Conservation (phyloP, 37 sponge, comb jelly and placozoan genomes). For the Aphrocallistes beatrix region DNA sequence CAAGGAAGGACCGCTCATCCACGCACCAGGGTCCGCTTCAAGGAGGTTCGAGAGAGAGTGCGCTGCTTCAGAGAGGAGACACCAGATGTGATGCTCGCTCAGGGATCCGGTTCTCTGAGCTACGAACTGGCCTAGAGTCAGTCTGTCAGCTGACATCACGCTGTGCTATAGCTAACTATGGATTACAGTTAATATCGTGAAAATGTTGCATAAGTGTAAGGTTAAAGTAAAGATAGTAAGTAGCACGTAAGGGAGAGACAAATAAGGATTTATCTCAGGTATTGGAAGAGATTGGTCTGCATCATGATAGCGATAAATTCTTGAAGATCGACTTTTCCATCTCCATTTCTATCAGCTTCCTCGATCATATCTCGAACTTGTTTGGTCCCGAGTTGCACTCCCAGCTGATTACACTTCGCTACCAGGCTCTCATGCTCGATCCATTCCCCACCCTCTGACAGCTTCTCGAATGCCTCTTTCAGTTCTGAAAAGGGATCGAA, state of each 20-base stretch:
- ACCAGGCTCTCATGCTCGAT: not conserved
- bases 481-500: not conserved
- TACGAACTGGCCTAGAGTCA: not conserved
- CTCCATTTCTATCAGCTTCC: not conserved
- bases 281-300: slow-evolving; percentile 5
- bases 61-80: not conserved
- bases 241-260: not conserved
- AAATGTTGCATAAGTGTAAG: not conserved
- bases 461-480: not conserved
- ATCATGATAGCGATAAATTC: slow-evolving; percentile 11
- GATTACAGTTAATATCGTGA: not conserved
- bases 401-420: not conserved
- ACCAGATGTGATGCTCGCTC: not conserved
- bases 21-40: not conserved
- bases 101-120: not conserved
- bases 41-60: not conserved
- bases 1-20: slow-evolving; percentile 25
- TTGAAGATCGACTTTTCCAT: not conserved
- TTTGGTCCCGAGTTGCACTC: not conserved
- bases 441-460: not conserved
- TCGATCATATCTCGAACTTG: not conserved
- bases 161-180: too few species aligned
- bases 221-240: not conserved
- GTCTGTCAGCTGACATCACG: not conserved
- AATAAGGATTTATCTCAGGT: not conserved